A percentile compares a stretch with the other conserved stretches of the same genome.
These are phyloP conservation scores for Acomys russatus DNA, from an alignment of 2,797 vertebrate species.

Conservation along the genomic window DNA sequence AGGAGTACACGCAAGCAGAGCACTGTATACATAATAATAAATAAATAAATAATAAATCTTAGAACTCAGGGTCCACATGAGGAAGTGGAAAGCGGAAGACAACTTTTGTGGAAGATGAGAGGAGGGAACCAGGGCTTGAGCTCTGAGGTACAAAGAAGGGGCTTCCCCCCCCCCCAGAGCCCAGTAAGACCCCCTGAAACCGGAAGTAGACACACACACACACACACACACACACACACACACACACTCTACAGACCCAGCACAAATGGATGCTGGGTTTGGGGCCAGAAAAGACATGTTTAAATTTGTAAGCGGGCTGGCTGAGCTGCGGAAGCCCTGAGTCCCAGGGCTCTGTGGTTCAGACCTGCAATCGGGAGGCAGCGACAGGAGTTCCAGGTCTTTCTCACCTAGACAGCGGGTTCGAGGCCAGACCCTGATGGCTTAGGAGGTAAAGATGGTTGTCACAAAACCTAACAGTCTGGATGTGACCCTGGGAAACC, in stretches of 20 bases:
- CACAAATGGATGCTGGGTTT: background rate
- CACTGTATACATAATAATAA: too few species aligned
- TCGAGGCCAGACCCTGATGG: background rate
- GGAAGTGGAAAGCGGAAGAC: background rate
- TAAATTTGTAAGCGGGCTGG: background rate
- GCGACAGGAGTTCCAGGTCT: background rate
- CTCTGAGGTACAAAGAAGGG: background rate
- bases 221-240: too few species aligned
- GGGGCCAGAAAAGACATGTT: background rate
- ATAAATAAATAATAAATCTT: too few species aligned
- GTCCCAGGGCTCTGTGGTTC: too few species aligned
- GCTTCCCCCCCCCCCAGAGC: too few species aligned
- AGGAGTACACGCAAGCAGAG: too few species aligned
- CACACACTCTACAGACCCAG: background rate
- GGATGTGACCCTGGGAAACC: background rate
- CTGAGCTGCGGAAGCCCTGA: background rate
- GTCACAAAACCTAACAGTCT: background rate
- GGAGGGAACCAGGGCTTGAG: background rate
- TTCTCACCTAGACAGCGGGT: background rate
- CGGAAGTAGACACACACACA: background rate
- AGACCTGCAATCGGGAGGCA: background rate
- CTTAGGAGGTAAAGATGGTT: background rate
- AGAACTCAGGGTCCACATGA: background rate
- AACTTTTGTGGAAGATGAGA: background rate
- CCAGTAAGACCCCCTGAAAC: background rate